Base-by-base conservation (phyloP, 1,140 invertebrate genomes). In the Fopius arisanus region DNA sequence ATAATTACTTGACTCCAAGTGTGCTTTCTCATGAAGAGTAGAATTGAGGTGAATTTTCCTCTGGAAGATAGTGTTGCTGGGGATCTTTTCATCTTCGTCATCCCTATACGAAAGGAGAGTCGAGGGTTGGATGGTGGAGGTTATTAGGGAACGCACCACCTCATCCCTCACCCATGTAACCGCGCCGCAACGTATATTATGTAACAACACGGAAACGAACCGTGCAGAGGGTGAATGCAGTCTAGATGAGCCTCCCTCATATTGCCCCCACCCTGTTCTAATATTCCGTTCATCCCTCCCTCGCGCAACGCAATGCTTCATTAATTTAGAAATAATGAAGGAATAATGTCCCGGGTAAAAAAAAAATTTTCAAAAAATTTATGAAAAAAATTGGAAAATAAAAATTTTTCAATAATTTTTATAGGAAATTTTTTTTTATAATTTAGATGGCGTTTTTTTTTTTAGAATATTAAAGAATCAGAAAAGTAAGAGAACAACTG, bases 201-300 rank as follows among this genome's bases (percentile, higher is more conserved):
- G 86, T 87, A 88, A 86, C 86, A 86, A 85, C 86, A 84, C 81
- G 83, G 83, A 86, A 87, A 87, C 86, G 84, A 87, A 86, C 81
- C 81, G 74, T 78, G 79, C 43, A 33, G 70, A 75, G 82, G 79
- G 75, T 79, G 77, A 78, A 68, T 77, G 75, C 71, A 78, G 78
- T 75, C 74, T 72, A 70, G 72, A 73, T 73, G 75, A 76, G 51
- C 65, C 63, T 59, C 2, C 54, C 54, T 59, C 54, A 26, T 59
- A 59, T 59, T 59, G 21, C 23, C 10, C 7, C 23, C 54, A 26
- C 21, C 21, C 23, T 21, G 21, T 54, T 28, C 19, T 59, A 59
- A 59, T 59, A 59, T 28, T 59, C 54, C 54, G 10, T 28, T 59
- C 54, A 12, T 59, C 23, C 54, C 54, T 12, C 26, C 54, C 21